phyloP scores from a whole-genome alignment of 2,888 invertebrate genomes.

The Bruchidius siliquastri region DNA sequence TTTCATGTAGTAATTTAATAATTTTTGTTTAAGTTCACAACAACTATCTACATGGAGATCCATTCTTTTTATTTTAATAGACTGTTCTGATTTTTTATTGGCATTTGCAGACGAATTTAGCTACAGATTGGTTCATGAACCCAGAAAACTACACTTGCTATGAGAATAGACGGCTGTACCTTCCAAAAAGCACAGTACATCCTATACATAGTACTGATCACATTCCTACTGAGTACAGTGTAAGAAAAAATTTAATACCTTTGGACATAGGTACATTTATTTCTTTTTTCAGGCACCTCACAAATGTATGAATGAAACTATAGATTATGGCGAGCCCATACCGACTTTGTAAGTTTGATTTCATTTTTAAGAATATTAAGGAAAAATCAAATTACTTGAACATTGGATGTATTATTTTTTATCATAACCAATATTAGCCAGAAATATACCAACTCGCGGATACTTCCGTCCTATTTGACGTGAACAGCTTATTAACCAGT shows the following conservation, averaged over 20 bases:
- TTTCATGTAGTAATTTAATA: too few relatives aligned
- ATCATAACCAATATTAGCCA: too few relatives aligned
- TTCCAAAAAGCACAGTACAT: constrained; percentile 47
- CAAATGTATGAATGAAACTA: constrained; percentile 63
- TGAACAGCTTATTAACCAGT: too few relatives aligned
- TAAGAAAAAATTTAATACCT: constrained; percentile 36
- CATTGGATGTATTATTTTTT: too few relatives aligned
- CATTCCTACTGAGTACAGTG: constrained; percentile 55
- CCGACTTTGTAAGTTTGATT: constrained; percentile 63
- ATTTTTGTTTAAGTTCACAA: too few relatives aligned
- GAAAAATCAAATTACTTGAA: too few relatives aligned
- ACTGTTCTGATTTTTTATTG: background rate
- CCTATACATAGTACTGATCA: constrained; percentile 52
- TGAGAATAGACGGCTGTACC: constrained; percentile 47
- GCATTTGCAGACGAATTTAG: constrained; percentile 52
- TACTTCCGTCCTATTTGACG: too few relatives aligned
- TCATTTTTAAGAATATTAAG: constrained; percentile 5
- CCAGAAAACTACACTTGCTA: constrained; percentile 59
- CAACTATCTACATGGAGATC: too few relatives aligned
- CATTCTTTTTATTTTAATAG: background rate
- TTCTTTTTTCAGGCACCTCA: constrained; percentile 56
- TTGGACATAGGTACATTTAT: background rate
- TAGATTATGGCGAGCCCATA: constrained; percentile 58
- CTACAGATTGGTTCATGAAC: constrained; percentile 58
- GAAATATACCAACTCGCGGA: too few relatives aligned